phyloP scores from a whole-genome alignment of 2,888 invertebrate species.

The Drosophila nr. medialis region DNA sequence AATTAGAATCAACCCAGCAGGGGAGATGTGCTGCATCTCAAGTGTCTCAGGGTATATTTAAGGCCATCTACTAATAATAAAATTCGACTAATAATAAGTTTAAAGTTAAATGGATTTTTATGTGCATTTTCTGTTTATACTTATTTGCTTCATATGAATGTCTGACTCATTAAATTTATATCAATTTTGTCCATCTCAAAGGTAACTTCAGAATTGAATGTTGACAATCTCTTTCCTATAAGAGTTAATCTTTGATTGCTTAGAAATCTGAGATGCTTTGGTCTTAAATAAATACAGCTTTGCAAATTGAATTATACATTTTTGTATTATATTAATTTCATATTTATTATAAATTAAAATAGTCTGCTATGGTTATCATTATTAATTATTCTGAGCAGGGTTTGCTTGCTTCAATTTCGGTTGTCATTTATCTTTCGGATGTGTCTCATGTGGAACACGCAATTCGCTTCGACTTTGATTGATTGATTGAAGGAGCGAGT shows the following conservation, averaged over 20 bases:
- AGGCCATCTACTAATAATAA: not conserved
- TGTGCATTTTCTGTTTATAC: not conserved
- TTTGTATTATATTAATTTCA: not conserved
- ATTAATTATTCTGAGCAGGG: conserved; percentile 12
- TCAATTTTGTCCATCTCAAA: not conserved
- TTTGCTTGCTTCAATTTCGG: not conserved
- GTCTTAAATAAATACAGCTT: not conserved
- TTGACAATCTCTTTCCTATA: not conserved
- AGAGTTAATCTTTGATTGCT: not conserved
- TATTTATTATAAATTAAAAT: not conserved
- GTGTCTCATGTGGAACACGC: conserved; percentile 11
- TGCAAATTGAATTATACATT: not conserved
- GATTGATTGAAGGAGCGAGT: conserved; percentile 34
- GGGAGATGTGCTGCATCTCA: not conserved
- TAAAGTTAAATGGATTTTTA: not conserved
- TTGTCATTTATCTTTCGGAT: conserved; percentile 34
- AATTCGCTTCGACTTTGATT: conserved; percentile 42
- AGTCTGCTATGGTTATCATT: not conserved
- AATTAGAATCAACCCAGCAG: conserved; percentile 15
- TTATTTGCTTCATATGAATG: not conserved
- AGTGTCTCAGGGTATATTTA: conserved; percentile 13
- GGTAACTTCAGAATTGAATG: not conserved
- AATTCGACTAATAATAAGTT: too few species aligned
- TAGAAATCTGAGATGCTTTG: not conserved
- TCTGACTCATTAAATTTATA: not conserved